Evolutionary conservation across 2,797 vertebrate species (phyloP).

Genomic region (Odontamblyopus lacepedii): DNA sequence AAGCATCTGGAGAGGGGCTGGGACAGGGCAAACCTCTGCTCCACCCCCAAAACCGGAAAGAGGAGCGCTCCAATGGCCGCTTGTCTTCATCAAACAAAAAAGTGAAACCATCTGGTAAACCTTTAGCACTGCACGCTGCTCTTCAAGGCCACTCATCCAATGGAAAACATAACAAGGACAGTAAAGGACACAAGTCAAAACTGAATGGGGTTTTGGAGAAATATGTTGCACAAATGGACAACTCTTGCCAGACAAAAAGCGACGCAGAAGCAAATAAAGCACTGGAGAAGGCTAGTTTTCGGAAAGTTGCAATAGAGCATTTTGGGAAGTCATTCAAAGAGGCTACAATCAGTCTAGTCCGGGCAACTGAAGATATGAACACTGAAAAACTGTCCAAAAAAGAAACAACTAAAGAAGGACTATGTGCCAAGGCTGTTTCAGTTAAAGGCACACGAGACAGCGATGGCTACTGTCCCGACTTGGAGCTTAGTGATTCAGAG

Average conservation of each 20-base stretch:
- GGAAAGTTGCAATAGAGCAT: constrained; percentile 88
- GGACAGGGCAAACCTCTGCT: constrained; percentile 83
- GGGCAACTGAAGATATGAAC: constrained; percentile 87
- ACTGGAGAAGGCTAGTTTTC: constrained; percentile 78
- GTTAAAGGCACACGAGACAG: constrained; percentile 83
- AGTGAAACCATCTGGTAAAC: constrained; percentile 83
- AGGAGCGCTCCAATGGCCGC: constrained; percentile 84
- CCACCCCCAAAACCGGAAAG: constrained; percentile 73
- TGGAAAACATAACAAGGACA: constrained; percentile 79
- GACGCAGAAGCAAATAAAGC: constrained; percentile 77
- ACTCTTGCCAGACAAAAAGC: constrained; percentile 79
- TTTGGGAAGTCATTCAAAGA: constrained; percentile 92
- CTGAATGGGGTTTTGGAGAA: constrained; percentile 85
- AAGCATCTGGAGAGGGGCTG: constrained; percentile 56
- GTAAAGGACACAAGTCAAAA: constrained; percentile 64
- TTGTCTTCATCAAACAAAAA: constrained; percentile 49
- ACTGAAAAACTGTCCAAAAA: constrained; percentile 85
- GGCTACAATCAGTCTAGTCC: constrained; percentile 88
- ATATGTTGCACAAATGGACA: constrained; percentile 81
- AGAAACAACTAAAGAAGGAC: constrained; percentile 80
- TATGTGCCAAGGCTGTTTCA: constrained; percentile 82
- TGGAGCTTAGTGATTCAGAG: constrained; percentile 97
- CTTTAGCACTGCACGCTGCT: constrained; percentile 82
- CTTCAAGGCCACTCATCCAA: constrained; percentile 88
- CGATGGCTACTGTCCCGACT: constrained; percentile 95